Percentiles rank a stretch among this genome's conserved stretches.
These are phyloP conservation scores for Aromia moschata DNA, from an alignment of 2,888 invertebrate species.

Conservation along the genomic window DNA sequence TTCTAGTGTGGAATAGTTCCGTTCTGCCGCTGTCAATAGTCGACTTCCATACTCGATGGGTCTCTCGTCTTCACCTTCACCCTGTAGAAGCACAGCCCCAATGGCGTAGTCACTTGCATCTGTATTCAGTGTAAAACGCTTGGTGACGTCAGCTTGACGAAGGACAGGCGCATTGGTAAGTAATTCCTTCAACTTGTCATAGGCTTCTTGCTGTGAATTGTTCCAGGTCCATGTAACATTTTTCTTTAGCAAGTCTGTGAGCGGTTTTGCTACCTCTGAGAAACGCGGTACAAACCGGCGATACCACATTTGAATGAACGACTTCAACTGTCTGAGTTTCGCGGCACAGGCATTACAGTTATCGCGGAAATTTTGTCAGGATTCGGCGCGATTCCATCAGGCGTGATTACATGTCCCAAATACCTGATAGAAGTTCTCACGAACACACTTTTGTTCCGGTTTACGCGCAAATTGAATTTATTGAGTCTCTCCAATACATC, in stretches of 20 bases:
- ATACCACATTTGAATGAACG: not conserved
- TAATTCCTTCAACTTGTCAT: not conserved
- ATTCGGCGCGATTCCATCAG: not conserved
- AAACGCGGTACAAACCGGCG: not conserved
- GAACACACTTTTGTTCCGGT: not conserved
- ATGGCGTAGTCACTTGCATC: not conserved
- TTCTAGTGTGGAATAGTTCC: not conserved
- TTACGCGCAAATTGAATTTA: not conserved
- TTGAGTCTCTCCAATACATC: not conserved
- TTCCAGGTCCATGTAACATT: not conserved
- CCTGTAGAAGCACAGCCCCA: not conserved
- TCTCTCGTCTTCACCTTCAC: not conserved
- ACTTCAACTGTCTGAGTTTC: not conserved
- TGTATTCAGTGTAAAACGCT: not conserved
- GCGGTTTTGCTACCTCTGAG: not conserved
- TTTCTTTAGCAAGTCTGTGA: not conserved
- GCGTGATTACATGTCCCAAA: not conserved
- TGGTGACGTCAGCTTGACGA: not conserved
- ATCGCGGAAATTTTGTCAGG: not conserved
- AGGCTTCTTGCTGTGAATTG: not conserved
- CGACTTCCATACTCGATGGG: not conserved
- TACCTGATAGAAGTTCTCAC: not conserved
- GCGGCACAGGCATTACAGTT: not conserved
- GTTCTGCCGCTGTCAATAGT: not conserved
- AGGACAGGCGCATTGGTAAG: not conserved